Evolutionary conservation across 1,140 invertebrate species (phyloP).

Genomic region (Nasonia giraulti): DNA sequence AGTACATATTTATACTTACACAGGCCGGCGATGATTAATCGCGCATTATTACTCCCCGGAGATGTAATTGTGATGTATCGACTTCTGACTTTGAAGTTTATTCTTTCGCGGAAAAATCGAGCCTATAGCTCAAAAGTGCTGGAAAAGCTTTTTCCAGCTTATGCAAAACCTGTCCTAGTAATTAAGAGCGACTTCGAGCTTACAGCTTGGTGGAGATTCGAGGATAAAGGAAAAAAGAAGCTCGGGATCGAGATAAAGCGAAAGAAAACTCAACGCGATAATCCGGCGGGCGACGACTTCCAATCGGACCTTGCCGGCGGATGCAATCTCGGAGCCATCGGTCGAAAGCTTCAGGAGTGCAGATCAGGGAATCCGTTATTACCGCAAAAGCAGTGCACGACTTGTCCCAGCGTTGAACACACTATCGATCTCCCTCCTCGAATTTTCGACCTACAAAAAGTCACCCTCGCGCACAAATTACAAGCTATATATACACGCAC

Average conservation of each 20-base stretch:
- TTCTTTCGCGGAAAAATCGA: not conserved
- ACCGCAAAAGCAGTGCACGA: not conserved
- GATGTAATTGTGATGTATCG: not conserved
- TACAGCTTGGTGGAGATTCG: too few species aligned
- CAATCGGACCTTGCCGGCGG: not conserved
- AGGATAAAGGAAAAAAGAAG: not conserved
- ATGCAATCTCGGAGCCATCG: conserved; percentile 40
- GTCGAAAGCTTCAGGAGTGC: conserved; percentile 10
- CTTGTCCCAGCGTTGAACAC: too few species aligned
- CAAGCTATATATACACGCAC: not conserved
- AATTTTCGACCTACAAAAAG: too few species aligned
- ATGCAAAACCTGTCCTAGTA: conserved; percentile 23
- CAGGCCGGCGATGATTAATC: not conserved
- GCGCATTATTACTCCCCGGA: too few species aligned
- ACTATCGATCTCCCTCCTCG: not conserved
- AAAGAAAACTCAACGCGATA: conserved; percentile 8
- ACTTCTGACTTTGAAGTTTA: not conserved
- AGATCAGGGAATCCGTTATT: conserved; percentile 42
- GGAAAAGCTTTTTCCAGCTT: not conserved
- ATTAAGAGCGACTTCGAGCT: conserved; percentile 8
- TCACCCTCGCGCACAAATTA: too few species aligned
- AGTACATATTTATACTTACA: not conserved
- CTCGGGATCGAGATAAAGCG: not conserved
- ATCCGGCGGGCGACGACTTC: conserved; percentile 5
- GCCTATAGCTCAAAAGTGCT: too few species aligned